Conservation (phyloP, 2,113 vertebrate genomes). For the Anser cygnoides region DNA sequence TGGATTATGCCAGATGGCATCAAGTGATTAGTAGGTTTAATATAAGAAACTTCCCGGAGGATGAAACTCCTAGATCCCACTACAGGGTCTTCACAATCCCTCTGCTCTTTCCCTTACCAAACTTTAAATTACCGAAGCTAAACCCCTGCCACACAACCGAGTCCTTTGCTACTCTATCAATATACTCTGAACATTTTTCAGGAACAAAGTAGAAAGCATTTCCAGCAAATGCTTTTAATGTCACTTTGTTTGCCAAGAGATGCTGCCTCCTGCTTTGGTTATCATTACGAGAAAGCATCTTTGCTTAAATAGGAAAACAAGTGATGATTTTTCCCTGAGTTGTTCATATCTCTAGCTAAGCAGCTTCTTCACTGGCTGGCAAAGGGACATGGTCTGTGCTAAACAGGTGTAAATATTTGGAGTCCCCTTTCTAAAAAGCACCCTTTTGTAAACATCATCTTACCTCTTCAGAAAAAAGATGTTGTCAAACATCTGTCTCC, state of each 20-base stretch:
- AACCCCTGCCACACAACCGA: background rate
- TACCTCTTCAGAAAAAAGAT: background rate
- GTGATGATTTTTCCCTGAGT: background rate
- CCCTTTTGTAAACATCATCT: background rate
- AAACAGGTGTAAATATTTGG: background rate
- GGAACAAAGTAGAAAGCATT: slow-evolving; percentile 54
- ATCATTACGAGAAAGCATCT: slow-evolving; percentile 42
- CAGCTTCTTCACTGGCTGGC: background rate
- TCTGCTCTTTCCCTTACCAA: background rate
- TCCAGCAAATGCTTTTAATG: slow-evolving; percentile 76
- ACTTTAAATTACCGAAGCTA: slow-evolving; percentile 33
- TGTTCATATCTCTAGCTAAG: background rate
- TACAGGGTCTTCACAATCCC: background rate
- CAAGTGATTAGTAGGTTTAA: slow-evolving; percentile 53
- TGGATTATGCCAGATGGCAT: slow-evolving; percentile 18
- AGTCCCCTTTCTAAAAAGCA: background rate
- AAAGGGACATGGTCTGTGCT: background rate
- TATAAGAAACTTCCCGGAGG: slow-evolving; percentile 2
- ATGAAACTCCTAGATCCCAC: background rate
- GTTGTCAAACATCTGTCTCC: background rate
- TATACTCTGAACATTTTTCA: slow-evolving; percentile 48
- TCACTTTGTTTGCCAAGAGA: slow-evolving; percentile 66
- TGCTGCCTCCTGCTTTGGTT: slow-evolving; percentile 33
- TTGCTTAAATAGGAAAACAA: slow-evolving; percentile 51
- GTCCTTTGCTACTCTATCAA: background rate